A percentile compares a stretch with the other conserved stretches of the same genome.
phyloP scores from a whole-genome alignment of 2,888 invertebrate genomes.

The Thalpophila matura region DNA sequence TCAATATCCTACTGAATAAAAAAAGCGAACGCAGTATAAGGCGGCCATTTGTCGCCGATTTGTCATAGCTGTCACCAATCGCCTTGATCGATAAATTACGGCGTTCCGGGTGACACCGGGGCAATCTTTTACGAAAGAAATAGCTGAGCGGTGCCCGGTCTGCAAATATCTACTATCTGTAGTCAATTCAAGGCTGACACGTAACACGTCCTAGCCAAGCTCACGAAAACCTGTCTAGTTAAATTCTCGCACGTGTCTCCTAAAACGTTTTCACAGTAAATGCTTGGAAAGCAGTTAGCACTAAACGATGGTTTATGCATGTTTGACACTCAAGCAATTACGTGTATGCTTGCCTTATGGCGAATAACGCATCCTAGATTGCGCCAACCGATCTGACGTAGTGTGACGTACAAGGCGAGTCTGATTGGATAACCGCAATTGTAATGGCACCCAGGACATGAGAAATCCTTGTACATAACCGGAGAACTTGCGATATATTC shows the following conservation, averaged over 20 bases:
- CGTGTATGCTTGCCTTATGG: conserved; percentile 18
- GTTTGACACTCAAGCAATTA: conserved; percentile 36
- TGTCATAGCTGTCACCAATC: too few species aligned
- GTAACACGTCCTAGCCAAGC: not conserved
- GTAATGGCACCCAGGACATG: conserved; percentile 20
- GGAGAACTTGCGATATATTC: conserved; percentile 14
- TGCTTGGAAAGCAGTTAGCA: not conserved
- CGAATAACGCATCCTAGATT: conserved; percentile 32
- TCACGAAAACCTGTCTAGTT: not conserved
- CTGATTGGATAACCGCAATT: conserved; percentile 55
- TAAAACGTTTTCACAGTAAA: not conserved
- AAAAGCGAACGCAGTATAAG: too few species aligned
- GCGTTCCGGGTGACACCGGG: too few species aligned
- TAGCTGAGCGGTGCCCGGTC: too few species aligned
- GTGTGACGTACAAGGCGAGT: conserved; percentile 45
- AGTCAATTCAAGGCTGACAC: not conserved
- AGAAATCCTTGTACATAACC: conserved; percentile 33
- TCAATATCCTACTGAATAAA: too few species aligned
- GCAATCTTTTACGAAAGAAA: too few species aligned
- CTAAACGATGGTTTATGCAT: conserved; percentile 7
- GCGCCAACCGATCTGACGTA: conserved; percentile 16
- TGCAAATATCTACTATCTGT: not conserved
- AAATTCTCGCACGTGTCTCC: not conserved
- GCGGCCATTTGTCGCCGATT: too few species aligned
- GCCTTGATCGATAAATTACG: too few species aligned